phyloP scores from a whole-genome alignment of 2,797 vertebrate genomes.

The Gallinago solitaria region DNA sequence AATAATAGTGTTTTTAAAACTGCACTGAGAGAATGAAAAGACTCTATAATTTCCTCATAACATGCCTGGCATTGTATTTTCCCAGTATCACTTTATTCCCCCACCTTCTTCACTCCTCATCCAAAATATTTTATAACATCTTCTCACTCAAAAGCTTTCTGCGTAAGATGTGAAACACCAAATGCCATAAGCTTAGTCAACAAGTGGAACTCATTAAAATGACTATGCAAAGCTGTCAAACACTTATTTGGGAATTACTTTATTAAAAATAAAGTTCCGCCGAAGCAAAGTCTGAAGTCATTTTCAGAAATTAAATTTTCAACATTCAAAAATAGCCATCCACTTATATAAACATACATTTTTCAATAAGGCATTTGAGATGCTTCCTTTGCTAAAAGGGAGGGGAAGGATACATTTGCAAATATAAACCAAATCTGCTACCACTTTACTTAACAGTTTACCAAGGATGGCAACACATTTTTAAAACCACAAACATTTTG shows the following conservation, averaged over 20 bases:
- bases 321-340: background rate
- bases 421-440: background rate
- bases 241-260: conserved; percentile 15
- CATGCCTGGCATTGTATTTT: background rate
- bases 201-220: background rate
- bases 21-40: background rate
- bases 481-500: background rate
- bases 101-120: background rate
- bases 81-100: background rate
- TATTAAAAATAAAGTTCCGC: conserved; percentile 59
- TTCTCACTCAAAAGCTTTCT: background rate
- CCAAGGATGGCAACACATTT: background rate
- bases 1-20: background rate
- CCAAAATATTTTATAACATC: background rate
- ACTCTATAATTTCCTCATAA: background rate
- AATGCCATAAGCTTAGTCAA: background rate
- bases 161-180: background rate
- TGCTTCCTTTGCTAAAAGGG: background rate
- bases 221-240: background rate
- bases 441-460: background rate
- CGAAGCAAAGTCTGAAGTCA: background rate
- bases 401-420: background rate
- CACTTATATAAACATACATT: background rate
- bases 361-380: conserved; percentile 30
- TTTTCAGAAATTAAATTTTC: conserved; percentile 34